Conservation (phyloP, 2,113 vertebrate genomes). For the Strix aluco region DNA sequence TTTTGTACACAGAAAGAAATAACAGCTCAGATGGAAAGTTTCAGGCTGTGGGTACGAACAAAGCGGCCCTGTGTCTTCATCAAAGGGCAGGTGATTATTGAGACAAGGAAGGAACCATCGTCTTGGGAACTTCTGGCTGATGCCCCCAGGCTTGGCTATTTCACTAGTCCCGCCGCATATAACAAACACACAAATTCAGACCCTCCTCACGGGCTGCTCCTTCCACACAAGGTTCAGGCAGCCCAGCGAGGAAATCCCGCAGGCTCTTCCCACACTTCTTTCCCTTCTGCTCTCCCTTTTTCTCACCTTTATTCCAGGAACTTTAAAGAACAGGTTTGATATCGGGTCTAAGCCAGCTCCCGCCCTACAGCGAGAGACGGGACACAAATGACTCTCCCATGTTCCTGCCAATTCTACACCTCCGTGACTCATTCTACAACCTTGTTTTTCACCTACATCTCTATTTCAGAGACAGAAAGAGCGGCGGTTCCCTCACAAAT, state of each 20-base stretch:
- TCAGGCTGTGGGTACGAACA: neutral
- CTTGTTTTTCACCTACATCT: neutral
- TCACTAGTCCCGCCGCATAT: neutral
- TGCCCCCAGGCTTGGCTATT: neutral
- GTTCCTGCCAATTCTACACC: neutral
- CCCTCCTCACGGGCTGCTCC: neutral
- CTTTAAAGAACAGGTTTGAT: neutral
- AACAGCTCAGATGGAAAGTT: neutral
- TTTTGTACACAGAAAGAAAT: neutral
- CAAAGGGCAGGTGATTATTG: neutral
- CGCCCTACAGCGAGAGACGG: neutral
- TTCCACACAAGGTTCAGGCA: neutral
- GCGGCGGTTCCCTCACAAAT: rapidly evolving
- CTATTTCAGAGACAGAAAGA: neutral
- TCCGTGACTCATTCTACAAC: neutral
- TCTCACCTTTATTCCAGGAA: neutral
- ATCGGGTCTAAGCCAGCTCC: rapidly evolving
- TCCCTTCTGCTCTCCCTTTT: neutral
- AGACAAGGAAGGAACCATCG: neutral
- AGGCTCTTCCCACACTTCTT: neutral
- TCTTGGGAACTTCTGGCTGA: neutral
- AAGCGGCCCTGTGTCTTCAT: neutral
- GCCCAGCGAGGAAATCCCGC: rapidly evolving
- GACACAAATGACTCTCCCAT: neutral
- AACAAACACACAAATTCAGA: neutral